Base-by-base conservation (phyloP, 2,888 invertebrate species). In the Masnerella sp. region DNA sequence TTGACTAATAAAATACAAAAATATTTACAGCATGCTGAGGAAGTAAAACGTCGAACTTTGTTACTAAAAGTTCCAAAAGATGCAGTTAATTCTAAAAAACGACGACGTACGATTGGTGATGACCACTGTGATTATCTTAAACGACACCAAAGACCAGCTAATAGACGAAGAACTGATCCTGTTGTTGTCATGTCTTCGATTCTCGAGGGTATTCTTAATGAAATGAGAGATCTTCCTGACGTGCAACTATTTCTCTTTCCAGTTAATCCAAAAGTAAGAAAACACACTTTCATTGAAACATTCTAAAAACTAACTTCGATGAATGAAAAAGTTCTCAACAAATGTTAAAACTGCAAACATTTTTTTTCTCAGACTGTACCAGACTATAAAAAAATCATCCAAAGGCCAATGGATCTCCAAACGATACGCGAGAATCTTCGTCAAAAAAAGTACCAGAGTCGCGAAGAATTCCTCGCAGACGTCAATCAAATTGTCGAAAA, bases 401-500 rank as follows among this genome's bases (percentile, higher is more conserved):
- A 93, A 40, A 91, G 95, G 62, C 99, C 99, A 0, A 99, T 99
- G 96, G 99, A 99, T 87, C 89, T 99, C 54, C 98, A 98, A 88
- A 96, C 95, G 0, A 98, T 99, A 80, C 90, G 98, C 32, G 98
- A 97, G 79, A 95, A 95, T 85, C 88, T 96, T 12, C 89, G 96
- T 0, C 93, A 95, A 84, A 95, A 95, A 79, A 94, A 94, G 80
- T 99, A 99, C 86, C 96, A 96, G 82, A 96, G 95, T 78, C 91
- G 99, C n/a, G 97, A 97, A 85, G 96, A 96, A 79, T 99, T 99
- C 88, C 89, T 99, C 0, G 93, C 94, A 0, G 99, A 99, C 88
- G 95, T 99, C 1, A 95, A 96, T 88, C 96, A 96, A 87, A 98
- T 99, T 78, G 95, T 97, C 0, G 96, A 97, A 83, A 99, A 99